phyloP scores from a whole-genome alignment of 2,888 invertebrate genomes.

The Physocephala rufipes region DNA sequence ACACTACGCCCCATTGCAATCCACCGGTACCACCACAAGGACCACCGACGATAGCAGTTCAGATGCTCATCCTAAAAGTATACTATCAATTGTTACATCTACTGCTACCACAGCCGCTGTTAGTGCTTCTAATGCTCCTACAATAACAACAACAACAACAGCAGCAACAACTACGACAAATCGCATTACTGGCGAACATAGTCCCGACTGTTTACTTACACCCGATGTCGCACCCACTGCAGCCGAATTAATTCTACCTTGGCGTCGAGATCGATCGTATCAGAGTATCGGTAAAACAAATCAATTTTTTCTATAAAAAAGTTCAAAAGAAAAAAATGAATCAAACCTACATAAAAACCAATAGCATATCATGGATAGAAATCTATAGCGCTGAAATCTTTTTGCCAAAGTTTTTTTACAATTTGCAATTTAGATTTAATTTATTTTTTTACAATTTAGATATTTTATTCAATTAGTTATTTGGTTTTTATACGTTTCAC shows the following conservation, averaged over 20 bases:
- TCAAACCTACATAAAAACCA: conserved; percentile 25
- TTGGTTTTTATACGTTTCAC: background rate
- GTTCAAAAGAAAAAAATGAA: conserved; percentile 34
- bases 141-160: conserved; percentile 48
- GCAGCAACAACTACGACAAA: conserved; percentile 65
- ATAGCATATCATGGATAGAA: background rate
- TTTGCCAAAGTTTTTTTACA: background rate
- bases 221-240: conserved; percentile 75
- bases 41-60: too few relatives aligned
- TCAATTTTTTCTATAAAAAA: conserved; percentile 34
- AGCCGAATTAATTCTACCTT: conserved; percentile 84
- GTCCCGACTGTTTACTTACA: conserved; percentile 61
- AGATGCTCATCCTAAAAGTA: too few relatives aligned
- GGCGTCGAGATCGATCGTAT: conserved; percentile 81
- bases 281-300: conserved; percentile 73
- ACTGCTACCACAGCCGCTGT: too few relatives aligned
- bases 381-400: background rate
- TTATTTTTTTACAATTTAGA: background rate
- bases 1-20: conserved; percentile 71
- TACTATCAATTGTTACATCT: too few relatives aligned
- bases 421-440: background rate
- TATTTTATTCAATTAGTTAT: background rate
- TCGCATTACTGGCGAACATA: conserved; percentile 39
- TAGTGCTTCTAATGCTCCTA: background rate
- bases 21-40: conserved; percentile 53